Base-by-base conservation (phyloP, 2,797 vertebrate species). In the Enteromius paludinosus region DNA sequence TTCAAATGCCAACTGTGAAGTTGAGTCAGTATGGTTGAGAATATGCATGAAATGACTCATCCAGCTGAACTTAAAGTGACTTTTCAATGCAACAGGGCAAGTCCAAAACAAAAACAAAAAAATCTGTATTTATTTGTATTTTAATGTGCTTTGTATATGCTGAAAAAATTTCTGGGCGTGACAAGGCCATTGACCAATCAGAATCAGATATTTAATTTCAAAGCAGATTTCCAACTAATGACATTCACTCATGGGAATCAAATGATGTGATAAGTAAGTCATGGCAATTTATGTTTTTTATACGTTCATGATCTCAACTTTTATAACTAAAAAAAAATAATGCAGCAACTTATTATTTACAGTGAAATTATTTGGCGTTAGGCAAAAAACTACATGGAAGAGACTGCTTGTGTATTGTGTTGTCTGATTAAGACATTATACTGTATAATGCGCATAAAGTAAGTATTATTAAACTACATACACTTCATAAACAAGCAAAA, bases 1-100 rank as follows among this genome's bases (percentile, higher is more conserved):
- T 86, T 81, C 11, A 76, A 68, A 78, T 72, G 56, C 41, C 56
- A 69, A 41, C 47, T 35, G 65, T 33, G 78, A 71, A 75, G n/a
- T 6, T 71, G 56, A 56, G 49, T 70, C 25, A 54, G 20, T 54
- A 30, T 65, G 43, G 25, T 62, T 70, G 25, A 33, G 72, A 76
- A 68, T 54, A 47, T 30, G 33, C 10, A 38, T 23, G 47, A 82
- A 59, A 75, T 68, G 10, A 33, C 61, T 75, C 4, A 66, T 78
- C 17, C 41, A 45, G 23, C 23, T 33, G 28, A 77, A 30, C 56
- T 62, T 59, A 28, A 11, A 20, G 49, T 1, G 14, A n/a, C 15
- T 54, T 72, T 33, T 54, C 38, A 28, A 20, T 28, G 73, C 23
- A 59, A 20, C 45, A 30, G 17, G 11, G 30, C 28, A 61, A 61